phyloP scores from a whole-genome alignment of 2,888 invertebrate genomes.

The Acrobeloides nanus region DNA sequence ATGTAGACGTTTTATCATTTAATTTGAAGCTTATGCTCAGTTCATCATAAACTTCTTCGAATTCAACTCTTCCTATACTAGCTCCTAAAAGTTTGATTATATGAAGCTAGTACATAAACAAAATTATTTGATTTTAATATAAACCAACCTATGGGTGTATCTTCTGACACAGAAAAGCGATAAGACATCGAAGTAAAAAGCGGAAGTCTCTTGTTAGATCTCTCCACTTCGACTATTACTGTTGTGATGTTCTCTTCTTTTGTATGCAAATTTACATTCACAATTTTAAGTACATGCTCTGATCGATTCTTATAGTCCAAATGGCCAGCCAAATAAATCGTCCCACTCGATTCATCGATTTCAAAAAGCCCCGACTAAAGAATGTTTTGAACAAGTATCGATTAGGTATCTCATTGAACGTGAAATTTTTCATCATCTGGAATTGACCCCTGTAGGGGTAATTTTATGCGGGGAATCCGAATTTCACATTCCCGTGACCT shows the following conservation, averaged over 20 bases:
- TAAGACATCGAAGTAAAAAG: constrained; percentile 12
- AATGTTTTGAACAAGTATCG: not conserved
- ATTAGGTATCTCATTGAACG: constrained; percentile 1
- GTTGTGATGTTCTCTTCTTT: constrained; percentile 25
- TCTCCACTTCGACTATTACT: constrained; percentile 27
- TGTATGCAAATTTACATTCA: no score
- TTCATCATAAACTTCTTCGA: constrained; percentile 26
- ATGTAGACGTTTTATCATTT: constrained; percentile 57
- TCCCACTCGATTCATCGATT: constrained; percentile 30
- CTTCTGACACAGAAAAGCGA: constrained; percentile 17
- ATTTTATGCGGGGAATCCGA: constrained; percentile 13
- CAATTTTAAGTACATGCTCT: constrained; percentile 7
- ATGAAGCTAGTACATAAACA: no score
- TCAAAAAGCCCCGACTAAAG: constrained; percentile 27
- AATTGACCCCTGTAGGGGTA: no score
- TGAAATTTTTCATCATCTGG: no score
- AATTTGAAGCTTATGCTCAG: constrained; percentile 28
- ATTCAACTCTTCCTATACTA: constrained; percentile 13
- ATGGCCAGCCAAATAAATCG: constrained; percentile 26
- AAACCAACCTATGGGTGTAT: constrained; percentile 18
- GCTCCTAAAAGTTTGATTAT: constrained; percentile 8
- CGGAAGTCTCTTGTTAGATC: constrained; percentile 15
- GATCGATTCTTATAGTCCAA: constrained; percentile 16
- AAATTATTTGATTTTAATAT: no score
- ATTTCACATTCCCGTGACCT: constrained; percentile 9